Conservation (phyloP, 1,140 invertebrate species). For the Radopholus similis region DNA sequence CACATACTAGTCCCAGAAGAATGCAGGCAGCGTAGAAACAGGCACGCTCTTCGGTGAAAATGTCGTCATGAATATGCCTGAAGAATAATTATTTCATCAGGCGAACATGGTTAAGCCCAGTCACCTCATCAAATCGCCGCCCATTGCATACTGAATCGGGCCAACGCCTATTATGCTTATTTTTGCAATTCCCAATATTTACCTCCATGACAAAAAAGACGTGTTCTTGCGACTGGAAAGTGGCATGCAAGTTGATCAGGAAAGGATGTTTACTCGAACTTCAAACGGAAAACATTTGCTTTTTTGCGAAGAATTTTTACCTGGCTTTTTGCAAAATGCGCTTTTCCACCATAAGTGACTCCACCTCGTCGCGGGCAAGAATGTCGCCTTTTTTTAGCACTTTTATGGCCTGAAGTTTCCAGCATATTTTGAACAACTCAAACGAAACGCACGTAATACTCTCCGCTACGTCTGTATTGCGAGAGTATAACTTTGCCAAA, state of each 20-base stretch:
- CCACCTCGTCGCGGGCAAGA: constrained; percentile 90
- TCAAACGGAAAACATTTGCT: constrained; percentile 65
- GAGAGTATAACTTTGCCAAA: constrained; percentile 3
- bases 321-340: constrained; percentile 98
- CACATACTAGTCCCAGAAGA: constrained; percentile 75
- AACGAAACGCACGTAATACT: not conserved
- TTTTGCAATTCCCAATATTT: not conserved
- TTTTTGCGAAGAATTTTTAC: not conserved
- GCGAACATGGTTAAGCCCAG: not conserved
- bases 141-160: constrained; percentile 72
- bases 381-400: constrained; percentile 99
- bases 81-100: not conserved
- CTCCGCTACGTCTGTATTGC: not conserved
- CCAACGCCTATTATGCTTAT: not conserved
- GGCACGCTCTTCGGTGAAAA: constrained; percentile 90
- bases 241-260: constrained; percentile 95
- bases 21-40: constrained; percentile 99
- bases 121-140: constrained; percentile 94
- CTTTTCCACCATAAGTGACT: constrained; percentile 94
- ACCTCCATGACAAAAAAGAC: constrained; percentile 97
- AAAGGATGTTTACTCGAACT: constrained; percentile 74
- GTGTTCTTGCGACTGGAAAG: constrained; percentile 93
- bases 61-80: constrained; percentile 94
- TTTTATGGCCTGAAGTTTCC: constrained; percentile 79
- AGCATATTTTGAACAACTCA: not conserved